Percentiles rank a stretch among this genome's conserved stretches.
These are phyloP conservation scores for Allygus modestus DNA, from an alignment of 2,888 invertebrate species.

Conservation along the genomic window DNA sequence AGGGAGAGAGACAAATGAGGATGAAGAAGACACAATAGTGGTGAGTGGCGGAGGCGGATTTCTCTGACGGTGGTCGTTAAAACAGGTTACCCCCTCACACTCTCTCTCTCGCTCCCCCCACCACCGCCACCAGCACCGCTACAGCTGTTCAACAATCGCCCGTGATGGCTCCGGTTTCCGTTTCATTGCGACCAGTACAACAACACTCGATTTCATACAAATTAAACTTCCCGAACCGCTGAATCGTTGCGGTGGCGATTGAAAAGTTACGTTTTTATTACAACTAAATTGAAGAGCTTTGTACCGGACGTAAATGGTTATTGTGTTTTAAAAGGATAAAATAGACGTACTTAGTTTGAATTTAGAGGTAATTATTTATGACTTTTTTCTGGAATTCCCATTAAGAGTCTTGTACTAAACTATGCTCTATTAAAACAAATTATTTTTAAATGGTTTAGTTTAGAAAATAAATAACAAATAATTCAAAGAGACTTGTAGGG, in stretches of 20 bases:
- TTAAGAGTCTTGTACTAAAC: no score
- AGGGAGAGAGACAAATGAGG: slow-evolving; percentile 10
- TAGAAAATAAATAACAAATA: no score
- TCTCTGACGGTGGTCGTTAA: slow-evolving; percentile 46
- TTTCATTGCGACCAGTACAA: slow-evolving; percentile 25
- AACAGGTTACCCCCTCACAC: slow-evolving; percentile 41
- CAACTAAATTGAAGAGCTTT: no score
- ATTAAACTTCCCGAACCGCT: not conserved
- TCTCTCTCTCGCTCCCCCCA: slow-evolving; percentile 31
- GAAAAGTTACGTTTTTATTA: no score
- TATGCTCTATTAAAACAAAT: no score
- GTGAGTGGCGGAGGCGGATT: slow-evolving; percentile 34
- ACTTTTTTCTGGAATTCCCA: no score
- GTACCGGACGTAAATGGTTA: no score
- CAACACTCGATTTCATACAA: slow-evolving; percentile 27
- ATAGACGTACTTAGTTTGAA: no score
- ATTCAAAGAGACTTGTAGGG: no score
- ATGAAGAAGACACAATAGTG: slow-evolving; percentile 19
- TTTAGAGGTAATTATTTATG: no score
- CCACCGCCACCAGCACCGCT: not conserved
- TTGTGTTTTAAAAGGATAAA: no score
- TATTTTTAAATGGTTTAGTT: no score
- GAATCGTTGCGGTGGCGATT: not conserved
- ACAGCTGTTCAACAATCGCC: slow-evolving; percentile 31
- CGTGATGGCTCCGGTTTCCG: slow-evolving; percentile 3